Percentiles rank a stretch among this genome's conserved stretches.
phyloP scores from a whole-genome alignment of 2,113 vertebrate species.

The Pangasianodon hypophthalmus region DNA sequence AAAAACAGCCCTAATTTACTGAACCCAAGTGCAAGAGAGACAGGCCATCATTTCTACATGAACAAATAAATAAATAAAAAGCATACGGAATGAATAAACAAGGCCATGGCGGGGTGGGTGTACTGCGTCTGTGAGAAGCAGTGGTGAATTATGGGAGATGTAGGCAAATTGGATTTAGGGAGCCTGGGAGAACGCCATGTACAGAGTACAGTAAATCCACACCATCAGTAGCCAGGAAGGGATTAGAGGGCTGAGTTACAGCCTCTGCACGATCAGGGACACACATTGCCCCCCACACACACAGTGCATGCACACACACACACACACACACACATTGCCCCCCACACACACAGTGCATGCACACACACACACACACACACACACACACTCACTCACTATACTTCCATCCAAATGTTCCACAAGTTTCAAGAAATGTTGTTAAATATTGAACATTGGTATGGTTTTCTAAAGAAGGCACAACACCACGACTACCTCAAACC shows the following conservation, averaged over 20 bases:
- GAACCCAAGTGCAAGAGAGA: slow-evolving; percentile 43
- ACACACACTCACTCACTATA: not conserved
- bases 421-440: not conserved
- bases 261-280: slow-evolving; percentile 41
- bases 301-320: slow-evolving; percentile 43
- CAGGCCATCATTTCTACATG: slow-evolving; percentile 66
- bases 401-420: not conserved
- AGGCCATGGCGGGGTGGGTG: slow-evolving; percentile 52
- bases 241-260: slow-evolving; percentile 69
- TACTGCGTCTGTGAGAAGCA: slow-evolving; percentile 60
- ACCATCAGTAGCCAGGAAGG: slow-evolving; percentile 57
- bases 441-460: not conserved
- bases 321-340: not conserved
- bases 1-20: slow-evolving; percentile 64
- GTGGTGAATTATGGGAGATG: slow-evolving; percentile 66
- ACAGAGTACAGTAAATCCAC: slow-evolving; percentile 69
- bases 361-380: not conserved
- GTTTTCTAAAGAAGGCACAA: not conserved
- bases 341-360: slow-evolving; percentile 51
- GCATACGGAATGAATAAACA: slow-evolving; percentile 65
- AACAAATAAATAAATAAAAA: slow-evolving; percentile 67
- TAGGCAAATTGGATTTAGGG: slow-evolving; percentile 49
- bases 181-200: slow-evolving; percentile 58
- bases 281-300: slow-evolving; percentile 50
- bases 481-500: not conserved